Base-by-base conservation (phyloP, 2,888 invertebrate species). In the Melanchra persicariae region DNA sequence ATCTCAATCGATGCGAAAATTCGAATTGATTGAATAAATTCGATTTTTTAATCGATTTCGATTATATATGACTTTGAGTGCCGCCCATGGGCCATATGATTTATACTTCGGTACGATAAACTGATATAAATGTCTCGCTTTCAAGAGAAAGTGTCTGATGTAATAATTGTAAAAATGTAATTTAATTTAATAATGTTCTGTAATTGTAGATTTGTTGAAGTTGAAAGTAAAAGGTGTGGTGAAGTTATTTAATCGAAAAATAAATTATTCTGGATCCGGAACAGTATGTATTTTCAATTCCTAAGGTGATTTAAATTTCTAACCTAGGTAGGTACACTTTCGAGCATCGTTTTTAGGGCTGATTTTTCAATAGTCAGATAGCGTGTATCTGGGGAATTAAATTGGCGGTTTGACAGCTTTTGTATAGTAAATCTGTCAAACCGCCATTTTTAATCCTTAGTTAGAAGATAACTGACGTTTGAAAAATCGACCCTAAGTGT, bases 31-130 rank as follows among this genome's bases (percentile, higher is more conserved):
- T 92, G 90, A 92, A 92, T 91, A 90, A 89, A 90, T 87, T 87
- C 86, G 88, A 89, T 84, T 89, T 91, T 89, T 90, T 91, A 93
- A 94, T 94, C 93, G 92, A 91, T 90, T 92, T 85, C 82, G 85
- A 89, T 93, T 91, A 92, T 91, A 89, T 90, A 93, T 88, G 90
- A 88, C 68, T 90, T 88, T 91, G 91, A 89, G 92, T 90, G 87
- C 90, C 85, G 90, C 74, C 85, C 85, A 80, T 81, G 80, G 79
- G 76, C 79, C 77, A 75, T 84, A 83, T 89, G 89, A 90, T 91
- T 92, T 91, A 92, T 90, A 79, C 78, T 47, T 70, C 62, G 67
- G 66, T 79, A 49, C 58, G 64, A 57, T 66, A 43, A 70, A 81
- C 73, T 49, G 67, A 49, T 80, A 80, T 71, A 69, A n/a, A 64